Conservation (phyloP, 2,113 vertebrate species). For the Nothocercus julius region DNA sequence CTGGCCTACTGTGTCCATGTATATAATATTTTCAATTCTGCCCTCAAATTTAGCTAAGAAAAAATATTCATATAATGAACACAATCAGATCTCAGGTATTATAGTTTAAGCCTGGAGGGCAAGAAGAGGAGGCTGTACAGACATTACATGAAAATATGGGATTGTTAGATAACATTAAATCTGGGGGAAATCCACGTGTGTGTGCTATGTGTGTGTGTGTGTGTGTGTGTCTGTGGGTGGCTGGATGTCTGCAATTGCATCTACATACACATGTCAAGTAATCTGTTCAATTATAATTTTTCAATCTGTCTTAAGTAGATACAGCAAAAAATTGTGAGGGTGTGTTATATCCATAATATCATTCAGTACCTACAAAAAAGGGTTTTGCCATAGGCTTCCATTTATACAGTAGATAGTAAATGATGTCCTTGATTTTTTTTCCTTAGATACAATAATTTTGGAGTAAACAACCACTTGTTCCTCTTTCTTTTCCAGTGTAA, state of each 20-base stretch:
- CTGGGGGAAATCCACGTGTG: neutral
- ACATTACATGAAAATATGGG: neutral
- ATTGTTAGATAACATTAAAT: neutral
- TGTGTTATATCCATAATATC: neutral
- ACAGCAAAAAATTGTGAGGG: neutral
- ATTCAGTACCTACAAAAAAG: neutral
- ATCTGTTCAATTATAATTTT: neutral
- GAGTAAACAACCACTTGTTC: neutral
- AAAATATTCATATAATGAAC: neutral
- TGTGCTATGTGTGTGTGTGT: no score
- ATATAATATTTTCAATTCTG: neutral
- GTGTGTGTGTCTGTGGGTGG: neutral
- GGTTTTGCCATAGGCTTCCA: neutral
- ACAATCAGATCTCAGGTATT: neutral
- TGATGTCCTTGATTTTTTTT: neutral
- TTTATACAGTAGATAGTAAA: neutral
- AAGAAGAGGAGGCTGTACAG: neutral
- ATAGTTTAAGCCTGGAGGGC: neutral
- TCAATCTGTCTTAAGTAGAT: neutral
- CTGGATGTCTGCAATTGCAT: neutral
- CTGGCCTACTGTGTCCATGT: neutral
- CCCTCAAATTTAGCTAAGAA: neutral
- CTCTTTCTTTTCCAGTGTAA: neutral
- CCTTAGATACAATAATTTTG: neutral
- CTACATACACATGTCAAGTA: neutral